phyloP scores from a whole-genome alignment of 2,797 vertebrate species.

The Spinus pinus region DNA sequence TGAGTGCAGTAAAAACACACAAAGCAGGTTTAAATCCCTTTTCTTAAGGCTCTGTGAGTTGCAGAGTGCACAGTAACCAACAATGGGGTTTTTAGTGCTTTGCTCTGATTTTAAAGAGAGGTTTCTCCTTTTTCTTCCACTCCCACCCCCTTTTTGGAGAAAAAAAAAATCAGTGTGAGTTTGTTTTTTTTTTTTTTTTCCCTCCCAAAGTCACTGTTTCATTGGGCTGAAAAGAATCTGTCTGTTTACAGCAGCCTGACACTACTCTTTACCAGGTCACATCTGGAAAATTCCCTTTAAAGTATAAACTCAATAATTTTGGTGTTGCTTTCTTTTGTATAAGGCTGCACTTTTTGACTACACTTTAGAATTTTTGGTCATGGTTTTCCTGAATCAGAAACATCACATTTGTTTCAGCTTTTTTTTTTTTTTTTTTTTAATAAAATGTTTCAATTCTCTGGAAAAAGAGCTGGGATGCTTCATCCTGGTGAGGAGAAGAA shows the following conservation, averaged over 20 bases:
- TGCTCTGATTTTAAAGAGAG: neutral
- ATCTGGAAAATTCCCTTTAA: neutral
- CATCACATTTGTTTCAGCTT: neutral
- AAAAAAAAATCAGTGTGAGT: neutral
- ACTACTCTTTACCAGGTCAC: neutral
- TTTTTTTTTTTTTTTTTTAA: neutral
- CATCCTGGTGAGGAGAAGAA: neutral
- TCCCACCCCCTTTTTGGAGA: neutral
- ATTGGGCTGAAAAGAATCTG: neutral
- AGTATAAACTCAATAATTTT: neutral
- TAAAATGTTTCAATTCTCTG: neutral
- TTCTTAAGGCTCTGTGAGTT: neutral
- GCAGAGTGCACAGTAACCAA: neutral
- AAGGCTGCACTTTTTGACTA: neutral
- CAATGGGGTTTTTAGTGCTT: neutral
- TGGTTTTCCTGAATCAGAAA: neutral
- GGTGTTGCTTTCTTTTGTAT: neutral
- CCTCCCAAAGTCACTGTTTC: neutral
- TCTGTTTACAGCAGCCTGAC: neutral
- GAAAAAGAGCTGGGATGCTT: neutral
- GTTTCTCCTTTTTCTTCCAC: neutral
- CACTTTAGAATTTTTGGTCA: neutral
- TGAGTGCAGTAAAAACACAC: neutral
- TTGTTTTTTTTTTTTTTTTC: neutral
- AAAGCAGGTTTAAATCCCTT: neutral